Percentiles rank a stretch among this genome's conserved stretches.
These are phyloP conservation scores for Sinosuthora webbiana DNA, from an alignment of 2,113 vertebrate species.

Conservation along the genomic window DNA sequence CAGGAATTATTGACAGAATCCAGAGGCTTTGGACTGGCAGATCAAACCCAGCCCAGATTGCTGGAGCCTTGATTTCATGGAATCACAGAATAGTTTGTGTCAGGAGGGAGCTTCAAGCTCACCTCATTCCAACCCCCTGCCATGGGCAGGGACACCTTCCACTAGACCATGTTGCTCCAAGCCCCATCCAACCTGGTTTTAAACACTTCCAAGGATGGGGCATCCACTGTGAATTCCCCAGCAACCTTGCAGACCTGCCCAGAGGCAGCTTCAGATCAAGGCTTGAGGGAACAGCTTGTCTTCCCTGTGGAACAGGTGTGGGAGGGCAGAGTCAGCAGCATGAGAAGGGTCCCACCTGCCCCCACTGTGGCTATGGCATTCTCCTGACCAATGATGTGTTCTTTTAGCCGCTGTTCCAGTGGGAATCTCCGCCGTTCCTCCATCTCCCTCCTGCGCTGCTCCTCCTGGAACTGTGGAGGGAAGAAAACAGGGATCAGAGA, in stretches of 20 bases:
- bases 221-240: neutral
- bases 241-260: neutral
- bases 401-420: constrained; percentile 88
- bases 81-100: neutral
- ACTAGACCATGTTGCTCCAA: neutral
- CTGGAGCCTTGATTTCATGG: neutral
- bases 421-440: constrained; percentile 91
- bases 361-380: constrained; percentile 91
- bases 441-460: constrained; percentile 79
- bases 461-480: constrained; percentile 82
- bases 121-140: neutral
- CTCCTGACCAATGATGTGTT: constrained; percentile 96
- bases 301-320: neutral
- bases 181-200: neutral
- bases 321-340: neutral
- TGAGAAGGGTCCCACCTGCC: constrained; percentile 77
- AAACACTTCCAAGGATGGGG: neutral
- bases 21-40: neutral
- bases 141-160: neutral
- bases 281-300: neutral
- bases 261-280: neutral
- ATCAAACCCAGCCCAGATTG: neutral
- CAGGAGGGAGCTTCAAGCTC: neutral
- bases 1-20: neutral
- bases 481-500: neutral